Percentiles rank a stretch among this genome's conserved stretches.
These are phyloP conservation scores for Schlechtendalia chinensis DNA, from an alignment of 1,140 invertebrate species.

Conservation along the genomic window DNA sequence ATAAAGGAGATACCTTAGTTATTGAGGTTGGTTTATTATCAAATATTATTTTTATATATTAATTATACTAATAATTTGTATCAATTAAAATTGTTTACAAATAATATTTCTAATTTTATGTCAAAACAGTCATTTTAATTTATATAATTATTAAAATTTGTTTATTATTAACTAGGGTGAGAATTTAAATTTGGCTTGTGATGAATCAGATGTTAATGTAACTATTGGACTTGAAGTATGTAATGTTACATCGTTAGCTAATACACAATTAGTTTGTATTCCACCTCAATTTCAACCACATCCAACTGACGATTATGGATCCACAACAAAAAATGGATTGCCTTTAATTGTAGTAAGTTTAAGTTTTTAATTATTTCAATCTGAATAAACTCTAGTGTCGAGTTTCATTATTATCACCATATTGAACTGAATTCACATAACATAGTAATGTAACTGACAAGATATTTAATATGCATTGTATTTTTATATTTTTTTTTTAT, in stretches of 20 bases:
- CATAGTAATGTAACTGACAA: not conserved
- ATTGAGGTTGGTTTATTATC: constrained; percentile 68
- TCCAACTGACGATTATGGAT: constrained; percentile 81
- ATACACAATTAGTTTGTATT: constrained; percentile 84
- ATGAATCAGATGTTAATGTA: constrained; percentile 89
- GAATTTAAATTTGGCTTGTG: constrained; percentile 85
- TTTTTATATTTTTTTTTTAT: constrained; percentile 29
- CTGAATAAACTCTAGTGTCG: too few species aligned
- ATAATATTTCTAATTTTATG: too few species aligned
- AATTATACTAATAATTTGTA: too few species aligned
- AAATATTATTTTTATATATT: not conserved
- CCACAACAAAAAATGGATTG: constrained; percentile 71
- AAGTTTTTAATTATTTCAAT: not conserved
- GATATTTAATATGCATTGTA: not conserved
- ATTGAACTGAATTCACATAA: not conserved
- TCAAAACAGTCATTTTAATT: too few species aligned
- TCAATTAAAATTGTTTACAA: too few species aligned
- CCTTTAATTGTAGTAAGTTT: constrained; percentile 78
- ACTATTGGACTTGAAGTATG: constrained; percentile 84
- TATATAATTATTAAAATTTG: not conserved
- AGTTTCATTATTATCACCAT: too few species aligned
- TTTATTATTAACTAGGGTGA: constrained; percentile 64
- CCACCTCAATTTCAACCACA: constrained; percentile 83
- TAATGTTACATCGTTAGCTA: constrained; percentile 88
- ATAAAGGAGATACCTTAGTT: constrained; percentile 92